Conservation (phyloP, 2,113 vertebrate species). For the Pardalotus punctatus region DNA sequence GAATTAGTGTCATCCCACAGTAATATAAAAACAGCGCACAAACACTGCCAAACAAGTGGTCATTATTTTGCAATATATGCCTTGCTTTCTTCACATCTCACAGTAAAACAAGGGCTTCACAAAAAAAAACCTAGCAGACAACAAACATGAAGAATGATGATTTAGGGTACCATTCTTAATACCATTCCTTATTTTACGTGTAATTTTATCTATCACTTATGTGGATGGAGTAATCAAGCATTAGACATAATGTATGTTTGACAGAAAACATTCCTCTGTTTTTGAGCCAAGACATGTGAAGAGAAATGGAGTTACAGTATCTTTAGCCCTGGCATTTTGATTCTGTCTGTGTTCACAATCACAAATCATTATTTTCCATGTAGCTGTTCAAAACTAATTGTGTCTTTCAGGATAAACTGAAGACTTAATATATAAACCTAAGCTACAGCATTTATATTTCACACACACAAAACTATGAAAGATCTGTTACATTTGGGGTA, state of each 20-base stretch:
- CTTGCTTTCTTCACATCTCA: not conserved
- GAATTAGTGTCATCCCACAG: not conserved
- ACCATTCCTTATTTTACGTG: not conserved
- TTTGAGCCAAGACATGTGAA: not conserved
- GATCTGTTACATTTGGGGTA: not conserved
- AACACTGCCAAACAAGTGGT: not conserved
- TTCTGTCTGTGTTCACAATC: not conserved
- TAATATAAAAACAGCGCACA: not conserved
- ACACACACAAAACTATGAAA: not conserved
- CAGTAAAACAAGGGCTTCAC: not conserved
- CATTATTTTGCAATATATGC: not conserved
- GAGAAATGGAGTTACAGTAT: not conserved
- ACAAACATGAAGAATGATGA: not conserved
- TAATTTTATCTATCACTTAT: not conserved
- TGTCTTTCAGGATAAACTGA: not conserved
- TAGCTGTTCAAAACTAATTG: constrained; percentile 11
- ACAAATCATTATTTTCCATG: not conserved
- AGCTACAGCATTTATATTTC: not conserved
- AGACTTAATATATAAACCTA: not conserved
- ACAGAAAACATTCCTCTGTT: not conserved
- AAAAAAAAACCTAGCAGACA: not conserved
- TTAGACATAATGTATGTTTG: not conserved
- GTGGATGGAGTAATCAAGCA: not conserved
- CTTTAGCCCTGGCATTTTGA: not conserved
- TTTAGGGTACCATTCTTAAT: not conserved